phyloP scores from a whole-genome alignment of 2,113 vertebrate species.

The Brachyhypopomus occidentalis region DNA sequence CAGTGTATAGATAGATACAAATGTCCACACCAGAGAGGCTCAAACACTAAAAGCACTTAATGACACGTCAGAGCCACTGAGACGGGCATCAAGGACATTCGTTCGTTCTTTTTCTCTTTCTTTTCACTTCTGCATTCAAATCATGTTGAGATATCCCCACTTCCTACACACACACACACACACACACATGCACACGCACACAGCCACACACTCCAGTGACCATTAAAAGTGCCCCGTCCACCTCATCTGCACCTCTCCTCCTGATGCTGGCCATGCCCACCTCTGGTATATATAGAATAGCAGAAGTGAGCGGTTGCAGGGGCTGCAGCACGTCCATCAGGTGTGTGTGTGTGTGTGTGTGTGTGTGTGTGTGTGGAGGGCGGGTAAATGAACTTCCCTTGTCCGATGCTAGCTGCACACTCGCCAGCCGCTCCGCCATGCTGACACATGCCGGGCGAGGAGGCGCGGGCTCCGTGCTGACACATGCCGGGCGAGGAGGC shows the following conservation, averaged over 20 bases:
- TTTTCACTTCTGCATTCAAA: conserved; percentile 45
- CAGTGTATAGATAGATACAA: background rate
- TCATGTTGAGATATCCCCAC: conserved; percentile 33
- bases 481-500: too few relatives aligned
- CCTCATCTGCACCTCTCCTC: background rate
- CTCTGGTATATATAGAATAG: conserved; percentile 47
- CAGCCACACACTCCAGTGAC: conserved; percentile 24
- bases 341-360: background rate
- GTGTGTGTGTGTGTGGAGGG: conserved; percentile 19
- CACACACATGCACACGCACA: conserved; percentile 30
- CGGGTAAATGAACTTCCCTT: conserved; percentile 72
- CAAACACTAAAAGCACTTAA: conserved; percentile 24
- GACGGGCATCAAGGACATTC: conserved; percentile 13
- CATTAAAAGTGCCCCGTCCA: conserved; percentile 13
- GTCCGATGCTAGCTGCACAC: conserved; percentile 58
- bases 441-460: too few relatives aligned
- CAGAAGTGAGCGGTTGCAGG: conserved; percentile 26
- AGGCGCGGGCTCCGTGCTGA: too few relatives aligned
- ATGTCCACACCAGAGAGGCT: conserved; percentile 23
- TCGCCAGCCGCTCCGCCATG: conserved; percentile 58
- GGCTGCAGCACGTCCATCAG: conserved; percentile 16
- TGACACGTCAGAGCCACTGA: conserved; percentile 35
- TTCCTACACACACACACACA: conserved; percentile 31
- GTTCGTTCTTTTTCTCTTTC: background rate
- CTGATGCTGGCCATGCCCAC: conserved; percentile 8